Evolutionary conservation across 1,140 invertebrate species (phyloP), one percentile per base, ranked within the genome.

Genomic region (Phymorhynchus buccinoides): DNA sequence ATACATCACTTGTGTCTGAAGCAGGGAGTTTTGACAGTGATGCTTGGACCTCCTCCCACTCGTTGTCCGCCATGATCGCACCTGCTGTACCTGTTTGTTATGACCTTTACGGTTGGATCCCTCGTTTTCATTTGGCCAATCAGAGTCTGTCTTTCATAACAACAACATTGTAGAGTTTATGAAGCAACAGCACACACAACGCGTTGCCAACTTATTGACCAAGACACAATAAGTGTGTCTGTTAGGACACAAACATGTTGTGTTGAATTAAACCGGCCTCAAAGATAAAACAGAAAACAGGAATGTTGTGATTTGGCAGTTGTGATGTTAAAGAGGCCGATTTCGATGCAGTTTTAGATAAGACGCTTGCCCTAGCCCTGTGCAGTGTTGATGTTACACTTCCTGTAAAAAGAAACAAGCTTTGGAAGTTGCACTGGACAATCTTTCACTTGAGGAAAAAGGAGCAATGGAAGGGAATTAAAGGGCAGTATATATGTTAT

Each of bases 371-470:
- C 18, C 56, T 16, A 27, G 56, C 56, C 56, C n/a, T 37, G 7
- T 35, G 6, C 73, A 22, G 35, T 41, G 3, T 18, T 14, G 7
- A 16, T n/a, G 73, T 16, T 16, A 75, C 73, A 75, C 73, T 75
- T 78, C 99, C 98, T 92, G 96, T 96, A 87, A 96, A 96, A 91
- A 4, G 4, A 62, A 62, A 16, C 56, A 62, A 62, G 56, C 48
- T 52, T 52, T 9, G 48, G n/a, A 62, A 22, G 95, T 96, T 7
- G 95, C 96, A 87, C 99, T 98, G 98, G 96, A 97, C 56, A 62
- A 62, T 4, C 22, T 27, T 62, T 62, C 56, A 62, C n/a, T 62
- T 62, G 56, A 62, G 56, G 22, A 27, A 27, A 4, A 62, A 0
- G 56, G 22, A 62, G 22, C 22, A 27, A 62, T 14, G 12, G 22